Evolutionary conservation across 2,888 invertebrate genomes (phyloP).

Genomic region (Coenonympha glycerion): DNA sequence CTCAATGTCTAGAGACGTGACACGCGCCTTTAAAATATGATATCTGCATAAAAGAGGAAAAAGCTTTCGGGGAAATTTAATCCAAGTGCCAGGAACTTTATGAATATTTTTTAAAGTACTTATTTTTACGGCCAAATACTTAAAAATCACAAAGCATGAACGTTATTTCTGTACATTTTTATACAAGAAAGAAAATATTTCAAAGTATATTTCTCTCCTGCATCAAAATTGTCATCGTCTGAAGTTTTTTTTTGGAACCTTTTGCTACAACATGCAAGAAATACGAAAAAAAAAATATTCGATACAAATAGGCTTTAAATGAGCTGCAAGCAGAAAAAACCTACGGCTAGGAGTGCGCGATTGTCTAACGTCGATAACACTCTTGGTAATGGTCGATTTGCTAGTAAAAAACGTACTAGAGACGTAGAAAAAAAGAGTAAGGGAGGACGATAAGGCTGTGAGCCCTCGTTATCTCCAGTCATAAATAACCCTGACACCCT

Average conservation of each 20-base stretch:
- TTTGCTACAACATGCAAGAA: background rate
- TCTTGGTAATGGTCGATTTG: constrained; percentile 63
- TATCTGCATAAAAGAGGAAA: constrained; percentile 25
- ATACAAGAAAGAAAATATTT: too few relatives aligned
- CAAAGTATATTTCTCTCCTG: too few relatives aligned
- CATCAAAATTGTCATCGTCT: too few relatives aligned
- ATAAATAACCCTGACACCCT: constrained; percentile 72
- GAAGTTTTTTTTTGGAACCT: too few relatives aligned
- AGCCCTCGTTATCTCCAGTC: constrained; percentile 73
- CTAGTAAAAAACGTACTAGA: constrained; percentile 63
- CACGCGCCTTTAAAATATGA: constrained; percentile 27
- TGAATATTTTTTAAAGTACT: constrained; percentile 15
- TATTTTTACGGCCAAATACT: too few relatives aligned
- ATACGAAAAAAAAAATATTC: background rate
- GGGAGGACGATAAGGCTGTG: constrained; percentile 70
- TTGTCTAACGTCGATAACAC: constrained; percentile 58
- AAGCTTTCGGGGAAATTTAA: constrained; percentile 19
- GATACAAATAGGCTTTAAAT: background rate
- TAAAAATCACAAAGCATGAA: too few relatives aligned
- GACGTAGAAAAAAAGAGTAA: constrained; percentile 58
- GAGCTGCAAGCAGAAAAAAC: constrained; percentile 25
- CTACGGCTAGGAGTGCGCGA: constrained; percentile 31
- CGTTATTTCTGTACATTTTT: too few relatives aligned
- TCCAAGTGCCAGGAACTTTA: constrained; percentile 16
- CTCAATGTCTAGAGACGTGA: constrained; percentile 28